Percentiles rank a stretch among this genome's conserved stretches.
Conservation (phyloP, 2,113 vertebrate species). For the Tyrannus savana region DNA sequence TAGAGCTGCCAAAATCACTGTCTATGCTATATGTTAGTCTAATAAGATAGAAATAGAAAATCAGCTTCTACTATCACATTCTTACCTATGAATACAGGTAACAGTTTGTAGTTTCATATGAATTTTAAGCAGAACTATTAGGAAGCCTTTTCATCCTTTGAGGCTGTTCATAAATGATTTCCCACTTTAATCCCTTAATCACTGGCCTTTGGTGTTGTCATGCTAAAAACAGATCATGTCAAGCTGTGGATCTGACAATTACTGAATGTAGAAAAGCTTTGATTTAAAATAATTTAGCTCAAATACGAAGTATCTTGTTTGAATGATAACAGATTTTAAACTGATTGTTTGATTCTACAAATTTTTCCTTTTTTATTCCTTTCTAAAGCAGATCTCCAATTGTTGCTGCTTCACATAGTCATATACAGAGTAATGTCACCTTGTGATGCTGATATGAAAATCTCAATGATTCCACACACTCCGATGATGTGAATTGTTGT, state of each 20-base stretch:
- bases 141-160: neutral
- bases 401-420: neutral
- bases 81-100: neutral
- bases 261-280: neutral
- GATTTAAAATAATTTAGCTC: constrained; percentile 27
- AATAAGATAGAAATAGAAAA: neutral
- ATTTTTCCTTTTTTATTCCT: neutral
- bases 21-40: neutral
- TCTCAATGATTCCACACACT: neutral
- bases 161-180: neutral
- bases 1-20: neutral
- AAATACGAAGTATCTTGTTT: neutral
- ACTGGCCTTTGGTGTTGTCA: neutral
- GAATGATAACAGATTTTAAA: neutral
- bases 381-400: neutral
- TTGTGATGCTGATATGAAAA: neutral
- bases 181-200: neutral
- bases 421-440: neutral
- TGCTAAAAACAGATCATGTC: neutral
- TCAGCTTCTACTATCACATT: neutral
- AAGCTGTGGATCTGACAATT: neutral
- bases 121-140: neutral
- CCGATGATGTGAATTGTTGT: neutral
- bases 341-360: neutral
- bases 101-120: neutral